Base-by-base conservation (phyloP, 2,113 vertebrate species). In the Theropithecus gelada region DNA sequence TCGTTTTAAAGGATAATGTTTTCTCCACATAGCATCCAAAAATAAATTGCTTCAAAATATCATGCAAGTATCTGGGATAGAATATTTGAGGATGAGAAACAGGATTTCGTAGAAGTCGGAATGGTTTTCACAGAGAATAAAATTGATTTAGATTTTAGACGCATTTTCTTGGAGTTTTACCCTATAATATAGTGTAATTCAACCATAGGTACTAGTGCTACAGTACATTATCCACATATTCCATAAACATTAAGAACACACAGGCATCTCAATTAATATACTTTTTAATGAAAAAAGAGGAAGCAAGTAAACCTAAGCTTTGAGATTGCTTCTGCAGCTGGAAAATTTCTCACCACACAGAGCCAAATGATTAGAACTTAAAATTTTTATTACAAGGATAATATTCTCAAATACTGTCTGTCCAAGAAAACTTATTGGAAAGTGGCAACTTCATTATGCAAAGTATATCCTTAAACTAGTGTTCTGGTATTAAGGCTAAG, bases 41-140 rank as follows among this genome's bases (percentile, higher is more conserved):
- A 96, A 96, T 48, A 30, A 97, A 92, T 86, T 90, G 66, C 90
- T 97, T 90, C 59, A 95, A 93, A 90, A 80, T 66, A 96, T 32
- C 91, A 82, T 0, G 0, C 66, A 96, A 88, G 35, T 32, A 64
- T 87, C 84, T 66, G 59, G 50, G 81, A 76, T 89, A 95, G 86
- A 92, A 61, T 95, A 80, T 73, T 75, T 83, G 80, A 95, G 89
- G 96, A 94, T 83, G 72, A 72, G 89, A 88, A 97, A 52, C 52
- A 90, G 73, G 7, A 73, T 43, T 32, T 48, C 35, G 52, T n/a
- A 86, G 45, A 92, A 83, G 11, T 83, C 35, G 61, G 68, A 79
- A 79, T 92, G 64, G 22, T 68, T 83, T 90, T 96, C 84, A 85
- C 23, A 79, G 5, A 68, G 55, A 84, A 90, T 72, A 78, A 93